These are phyloP conservation scores for Calameuta pallipes DNA, from an alignment of 2,888 invertebrate species.

Conservation along the genomic window DNA sequence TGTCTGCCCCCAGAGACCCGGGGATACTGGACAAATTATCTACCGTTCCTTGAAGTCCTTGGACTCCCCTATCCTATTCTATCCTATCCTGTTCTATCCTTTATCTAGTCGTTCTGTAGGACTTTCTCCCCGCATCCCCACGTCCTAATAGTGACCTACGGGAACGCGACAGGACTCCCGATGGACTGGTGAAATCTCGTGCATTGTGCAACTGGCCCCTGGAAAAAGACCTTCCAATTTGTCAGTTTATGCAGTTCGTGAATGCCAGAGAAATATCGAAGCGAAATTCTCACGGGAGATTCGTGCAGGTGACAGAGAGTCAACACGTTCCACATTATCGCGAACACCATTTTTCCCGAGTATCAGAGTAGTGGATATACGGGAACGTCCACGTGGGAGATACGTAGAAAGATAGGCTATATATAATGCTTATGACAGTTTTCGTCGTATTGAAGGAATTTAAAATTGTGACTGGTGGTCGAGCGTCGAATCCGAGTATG, in stretches of 20 bases:
- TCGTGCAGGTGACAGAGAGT: background rate
- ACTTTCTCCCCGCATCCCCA: slow-evolving; percentile 22
- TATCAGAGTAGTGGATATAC: background rate
- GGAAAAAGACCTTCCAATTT: slow-evolving; percentile 44
- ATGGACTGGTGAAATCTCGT: slow-evolving; percentile 53
- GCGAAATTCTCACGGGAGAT: background rate
- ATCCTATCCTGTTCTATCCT: slow-evolving; percentile 34
- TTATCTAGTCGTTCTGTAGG: slow-evolving; percentile 37
- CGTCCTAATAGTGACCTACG: slow-evolving; percentile 53
- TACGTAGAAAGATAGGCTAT: background rate
- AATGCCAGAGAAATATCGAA: background rate
- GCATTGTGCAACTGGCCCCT: slow-evolving; percentile 44
- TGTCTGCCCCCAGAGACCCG: slow-evolving; percentile 31
- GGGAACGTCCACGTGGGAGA: background rate
- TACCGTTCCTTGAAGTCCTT: slow-evolving; percentile 32
- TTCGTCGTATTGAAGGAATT: background rate
- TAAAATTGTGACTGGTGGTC: background rate
- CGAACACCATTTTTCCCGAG: background rate
- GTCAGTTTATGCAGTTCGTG: slow-evolving; percentile 26
- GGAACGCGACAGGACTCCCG: slow-evolving; percentile 53
- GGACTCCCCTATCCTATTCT: slow-evolving; percentile 15
- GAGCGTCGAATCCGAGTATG: background rate
- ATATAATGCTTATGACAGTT: background rate
- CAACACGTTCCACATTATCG: background rate
- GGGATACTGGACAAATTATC: slow-evolving; percentile 58